Evolutionary conservation across 2,797 vertebrate genomes (phyloP).

Genomic region (Lagodon rhomboides): DNA sequence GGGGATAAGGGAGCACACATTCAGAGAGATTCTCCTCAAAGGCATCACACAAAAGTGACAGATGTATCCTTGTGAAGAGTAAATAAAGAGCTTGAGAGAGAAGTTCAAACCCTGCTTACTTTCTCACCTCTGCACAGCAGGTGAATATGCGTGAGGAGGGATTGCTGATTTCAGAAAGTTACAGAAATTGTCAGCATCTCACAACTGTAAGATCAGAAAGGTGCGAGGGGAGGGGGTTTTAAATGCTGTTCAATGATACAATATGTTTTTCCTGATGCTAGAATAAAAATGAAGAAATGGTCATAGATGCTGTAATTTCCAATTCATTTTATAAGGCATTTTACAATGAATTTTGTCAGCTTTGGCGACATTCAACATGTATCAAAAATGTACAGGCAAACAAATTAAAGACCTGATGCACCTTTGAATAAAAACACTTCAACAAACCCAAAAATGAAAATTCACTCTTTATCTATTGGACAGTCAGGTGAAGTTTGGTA

Average conservation of each 20-base stretch:
- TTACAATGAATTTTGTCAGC: background rate
- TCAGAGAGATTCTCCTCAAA: background rate
- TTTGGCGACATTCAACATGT: background rate
- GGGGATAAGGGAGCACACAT: background rate
- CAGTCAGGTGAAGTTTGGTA: no score
- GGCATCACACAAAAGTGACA: background rate
- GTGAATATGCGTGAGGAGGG: background rate
- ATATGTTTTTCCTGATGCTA: background rate
- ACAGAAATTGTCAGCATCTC: background rate
- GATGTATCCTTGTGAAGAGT: background rate
- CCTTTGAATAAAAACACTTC: no score
- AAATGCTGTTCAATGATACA: background rate
- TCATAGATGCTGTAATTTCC: background rate
- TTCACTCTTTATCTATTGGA: no score
- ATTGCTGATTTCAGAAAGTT: background rate
- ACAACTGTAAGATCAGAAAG: background rate
- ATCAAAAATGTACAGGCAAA: background rate
- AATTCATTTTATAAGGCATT: background rate
- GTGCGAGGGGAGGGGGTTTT: background rate
- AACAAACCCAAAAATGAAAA: no score
- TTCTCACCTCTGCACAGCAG: background rate
- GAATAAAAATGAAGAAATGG: background rate
- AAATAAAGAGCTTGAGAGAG: background rate
- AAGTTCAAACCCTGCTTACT: background rate
- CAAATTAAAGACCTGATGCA: background rate